Conservation (phyloP, 2,113 vertebrate species). For the Origma solitaria region DNA sequence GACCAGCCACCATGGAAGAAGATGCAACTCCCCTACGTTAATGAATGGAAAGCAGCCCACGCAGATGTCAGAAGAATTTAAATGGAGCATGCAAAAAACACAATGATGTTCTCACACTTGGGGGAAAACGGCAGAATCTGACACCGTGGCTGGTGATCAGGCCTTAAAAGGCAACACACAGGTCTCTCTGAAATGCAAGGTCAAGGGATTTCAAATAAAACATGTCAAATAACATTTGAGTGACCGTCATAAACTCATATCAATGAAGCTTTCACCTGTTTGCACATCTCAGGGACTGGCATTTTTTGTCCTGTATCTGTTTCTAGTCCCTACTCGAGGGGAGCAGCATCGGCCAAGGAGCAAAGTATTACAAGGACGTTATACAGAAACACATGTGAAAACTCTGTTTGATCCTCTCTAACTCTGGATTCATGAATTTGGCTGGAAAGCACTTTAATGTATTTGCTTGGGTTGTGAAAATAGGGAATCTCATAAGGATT, state of each 20-base stretch:
- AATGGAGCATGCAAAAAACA: constrained; percentile 35
- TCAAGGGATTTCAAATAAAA: background rate
- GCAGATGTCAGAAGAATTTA: constrained; percentile 51
- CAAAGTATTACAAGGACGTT: background rate
- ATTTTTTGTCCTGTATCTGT: accelerated
- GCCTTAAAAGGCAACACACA: constrained; percentile 6
- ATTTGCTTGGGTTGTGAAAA: constrained; percentile 11
- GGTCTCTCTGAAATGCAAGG: background rate
- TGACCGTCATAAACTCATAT: background rate
- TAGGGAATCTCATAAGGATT: constrained; percentile 11
- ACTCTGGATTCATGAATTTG: background rate
- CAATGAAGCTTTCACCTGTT: background rate
- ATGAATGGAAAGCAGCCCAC: constrained; percentile 53
- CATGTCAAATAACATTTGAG: background rate
- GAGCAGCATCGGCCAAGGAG: background rate
- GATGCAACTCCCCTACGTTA: constrained; percentile 44
- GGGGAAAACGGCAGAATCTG: constrained; percentile 8
- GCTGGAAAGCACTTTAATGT: background rate
- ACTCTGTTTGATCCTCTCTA: background rate
- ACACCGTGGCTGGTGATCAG: background rate
- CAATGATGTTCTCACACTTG: constrained; percentile 34
- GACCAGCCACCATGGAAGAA: constrained; percentile 53
- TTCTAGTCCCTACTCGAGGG: background rate
- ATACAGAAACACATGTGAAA: constrained; percentile 10
- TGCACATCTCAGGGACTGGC: background rate